phyloP scores from a whole-genome alignment of 2,888 invertebrate species.

The Drosophila melanosoma region DNA sequence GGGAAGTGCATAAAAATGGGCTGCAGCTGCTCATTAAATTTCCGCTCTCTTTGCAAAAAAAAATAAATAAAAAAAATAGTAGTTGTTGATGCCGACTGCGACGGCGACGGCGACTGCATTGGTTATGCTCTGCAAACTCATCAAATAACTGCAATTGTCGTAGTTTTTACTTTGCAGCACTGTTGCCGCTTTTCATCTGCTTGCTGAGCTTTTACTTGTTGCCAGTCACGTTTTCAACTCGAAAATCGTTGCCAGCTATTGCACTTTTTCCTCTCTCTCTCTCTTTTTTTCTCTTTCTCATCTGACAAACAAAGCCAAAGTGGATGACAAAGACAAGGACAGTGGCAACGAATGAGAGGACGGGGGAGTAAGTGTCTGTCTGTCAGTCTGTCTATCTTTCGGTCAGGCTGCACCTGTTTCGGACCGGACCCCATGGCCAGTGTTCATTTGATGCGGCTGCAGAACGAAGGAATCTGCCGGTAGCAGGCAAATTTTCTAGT shows the following conservation, averaged over 20 bases:
- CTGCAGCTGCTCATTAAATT: constrained; percentile 71
- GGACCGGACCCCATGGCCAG: constrained; percentile 14
- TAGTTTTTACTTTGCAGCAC: constrained; percentile 57
- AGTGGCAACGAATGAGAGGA: background rate
- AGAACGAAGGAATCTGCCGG: constrained; percentile 54
- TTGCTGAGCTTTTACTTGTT: constrained; percentile 62
- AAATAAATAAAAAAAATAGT: constrained; percentile 23
- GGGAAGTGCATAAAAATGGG: constrained; percentile 1
- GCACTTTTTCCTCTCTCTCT: constrained; percentile 30
- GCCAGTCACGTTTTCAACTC: constrained; percentile 65
- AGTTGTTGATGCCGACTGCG: background rate
- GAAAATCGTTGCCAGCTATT: constrained; percentile 54
- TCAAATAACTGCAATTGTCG: constrained; percentile 81
- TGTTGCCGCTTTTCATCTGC: constrained; percentile 65
- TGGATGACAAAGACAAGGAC: constrained; percentile 47
- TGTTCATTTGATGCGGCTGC: constrained; percentile 45
- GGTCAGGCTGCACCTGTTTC: constrained; percentile 63
- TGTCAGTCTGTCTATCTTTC: constrained; percentile 1
- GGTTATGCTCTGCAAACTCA: constrained; percentile 80
- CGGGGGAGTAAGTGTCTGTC: constrained; percentile 11
- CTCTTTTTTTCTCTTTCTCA: background rate
- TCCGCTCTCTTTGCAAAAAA: constrained; percentile 74
- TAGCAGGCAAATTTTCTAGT: constrained; percentile 77
- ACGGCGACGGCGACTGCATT: constrained; percentile 28
- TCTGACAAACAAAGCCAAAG: constrained; percentile 41